A percentile compares a stretch with the other conserved stretches of the same genome.
phyloP scores from a whole-genome alignment of 2,797 vertebrate genomes.

The Ctenochaetus hawaiiensis region DNA sequence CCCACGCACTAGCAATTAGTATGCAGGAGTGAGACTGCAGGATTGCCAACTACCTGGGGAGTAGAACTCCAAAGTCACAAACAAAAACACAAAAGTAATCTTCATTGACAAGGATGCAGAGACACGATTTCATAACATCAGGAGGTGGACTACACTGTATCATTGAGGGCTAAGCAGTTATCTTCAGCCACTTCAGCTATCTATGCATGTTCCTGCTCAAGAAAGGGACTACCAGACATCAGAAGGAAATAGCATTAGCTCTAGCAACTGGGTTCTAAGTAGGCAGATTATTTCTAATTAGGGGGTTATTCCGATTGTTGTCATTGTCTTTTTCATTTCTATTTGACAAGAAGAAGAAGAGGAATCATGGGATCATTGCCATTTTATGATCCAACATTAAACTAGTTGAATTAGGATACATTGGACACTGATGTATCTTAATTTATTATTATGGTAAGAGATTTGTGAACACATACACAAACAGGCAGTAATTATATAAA shows the following conservation, averaged over 20 bases:
- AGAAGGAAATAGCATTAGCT: constrained; percentile 27
- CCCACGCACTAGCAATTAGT: constrained; percentile 79
- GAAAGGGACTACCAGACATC: constrained; percentile 16
- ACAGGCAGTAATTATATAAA: constrained; percentile 59
- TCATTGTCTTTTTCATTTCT: constrained; percentile 44
- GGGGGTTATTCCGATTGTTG: constrained; percentile 19
- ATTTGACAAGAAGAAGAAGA: constrained; percentile 23
- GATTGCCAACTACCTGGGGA: constrained; percentile 57
- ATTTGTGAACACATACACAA: constrained; percentile 24
- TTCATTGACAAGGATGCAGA: constrained; percentile 22
- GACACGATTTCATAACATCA: not conserved
- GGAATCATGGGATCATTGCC: constrained; percentile 25
- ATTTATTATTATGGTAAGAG: constrained; percentile 39
- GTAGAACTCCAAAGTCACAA: constrained; percentile 52
- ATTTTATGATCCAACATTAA: constrained; percentile 37
- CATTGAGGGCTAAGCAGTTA: constrained; percentile 3
- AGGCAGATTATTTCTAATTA: constrained; percentile 46
- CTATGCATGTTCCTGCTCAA: not conserved
- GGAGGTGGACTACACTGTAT: constrained; percentile 1
- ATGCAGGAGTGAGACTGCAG: constrained; percentile 65
- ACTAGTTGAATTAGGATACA: constrained; percentile 34
- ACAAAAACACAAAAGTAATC: constrained; percentile 33
- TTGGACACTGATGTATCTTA: constrained; percentile 26
- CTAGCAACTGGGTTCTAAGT: constrained; percentile 38
- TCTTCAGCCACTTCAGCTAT: constrained; percentile 30